Percentiles rank a stretch among this genome's conserved stretches.
phyloP scores from a whole-genome alignment of 2,888 invertebrate species.

The Latheticus oryzae region DNA sequence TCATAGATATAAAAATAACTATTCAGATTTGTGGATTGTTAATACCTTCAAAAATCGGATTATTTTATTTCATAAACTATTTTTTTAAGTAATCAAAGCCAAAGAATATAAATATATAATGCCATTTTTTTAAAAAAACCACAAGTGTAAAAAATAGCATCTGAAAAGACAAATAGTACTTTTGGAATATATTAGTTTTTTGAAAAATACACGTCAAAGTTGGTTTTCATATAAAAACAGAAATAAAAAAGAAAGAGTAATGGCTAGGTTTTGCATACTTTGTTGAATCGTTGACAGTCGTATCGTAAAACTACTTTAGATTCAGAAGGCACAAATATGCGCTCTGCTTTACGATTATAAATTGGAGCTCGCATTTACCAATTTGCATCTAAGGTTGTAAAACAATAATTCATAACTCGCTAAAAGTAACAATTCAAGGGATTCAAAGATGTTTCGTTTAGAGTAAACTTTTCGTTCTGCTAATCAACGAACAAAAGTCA shows the following conservation, averaged over 20 bases:
- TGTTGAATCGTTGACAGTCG: conserved; percentile 41
- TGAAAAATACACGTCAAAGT: conserved; percentile 26
- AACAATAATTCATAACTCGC: conserved; percentile 46
- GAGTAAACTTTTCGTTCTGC: conserved; percentile 14
- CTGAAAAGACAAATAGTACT: too few species aligned
- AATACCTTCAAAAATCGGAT: too few species aligned
- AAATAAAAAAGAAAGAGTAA: conserved; percentile 29
- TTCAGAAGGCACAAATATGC: conserved; percentile 44
- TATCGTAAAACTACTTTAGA: conserved; percentile 46
- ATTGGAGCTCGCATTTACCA: conserved; percentile 47
- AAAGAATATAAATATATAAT: too few species aligned
- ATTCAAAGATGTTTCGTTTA: conserved; percentile 26
- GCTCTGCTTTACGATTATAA: conserved; percentile 45
- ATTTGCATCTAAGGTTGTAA: conserved; percentile 48
- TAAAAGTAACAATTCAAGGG: conserved; percentile 43
- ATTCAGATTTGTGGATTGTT: too few species aligned
- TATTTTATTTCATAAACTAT: too few species aligned
- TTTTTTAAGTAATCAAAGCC: too few species aligned
- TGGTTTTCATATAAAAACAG: conserved; percentile 17
- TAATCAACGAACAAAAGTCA: conserved; percentile 23
- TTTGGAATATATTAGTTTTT: conserved; percentile 21
- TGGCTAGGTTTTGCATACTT: conserved; percentile 32
- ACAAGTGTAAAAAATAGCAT: too few species aligned
- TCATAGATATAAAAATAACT: too few species aligned
- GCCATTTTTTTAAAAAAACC: too few species aligned